These are phyloP conservation scores for rat (Rattus norvegicus) DNA, from an alignment of 2,113 vertebrate species.

Conservation along the genomic window DNA sequence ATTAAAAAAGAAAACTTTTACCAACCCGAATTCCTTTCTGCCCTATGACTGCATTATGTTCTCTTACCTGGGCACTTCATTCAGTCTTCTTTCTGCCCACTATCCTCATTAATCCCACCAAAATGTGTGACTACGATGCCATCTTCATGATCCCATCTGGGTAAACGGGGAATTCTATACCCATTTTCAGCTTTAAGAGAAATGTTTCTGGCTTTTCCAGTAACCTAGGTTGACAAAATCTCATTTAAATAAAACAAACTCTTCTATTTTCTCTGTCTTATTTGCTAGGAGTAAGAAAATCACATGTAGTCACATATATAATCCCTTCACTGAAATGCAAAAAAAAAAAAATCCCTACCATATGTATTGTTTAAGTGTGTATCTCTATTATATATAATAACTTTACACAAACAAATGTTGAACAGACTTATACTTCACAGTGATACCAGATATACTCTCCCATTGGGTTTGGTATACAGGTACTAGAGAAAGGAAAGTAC, in stretches of 20 bases:
- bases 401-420: background rate
- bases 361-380: background rate
- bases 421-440: background rate
- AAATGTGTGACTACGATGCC: background rate
- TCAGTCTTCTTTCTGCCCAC: background rate
- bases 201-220: background rate
- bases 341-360: background rate
- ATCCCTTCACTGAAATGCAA: background rate
- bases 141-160: background rate
- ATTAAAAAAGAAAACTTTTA: background rate
- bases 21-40: background rate
- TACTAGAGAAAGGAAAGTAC: background rate
- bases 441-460: background rate
- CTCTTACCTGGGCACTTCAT: background rate
- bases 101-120: background rate
- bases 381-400: background rate
- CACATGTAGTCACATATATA: background rate
- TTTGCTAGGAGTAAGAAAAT: conserved; percentile 27
- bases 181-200: background rate
- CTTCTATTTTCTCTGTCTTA: conserved; percentile 15
- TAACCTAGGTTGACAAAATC: background rate
- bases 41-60: background rate
- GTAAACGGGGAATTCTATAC: background rate
- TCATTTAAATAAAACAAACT: conserved; percentile 24
- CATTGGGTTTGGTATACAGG: background rate